Evolutionary conservation across 2,113 vertebrate species (phyloP), one percentile per base, ranked within the genome.

Genomic region (Steatornis caripensis): DNA sequence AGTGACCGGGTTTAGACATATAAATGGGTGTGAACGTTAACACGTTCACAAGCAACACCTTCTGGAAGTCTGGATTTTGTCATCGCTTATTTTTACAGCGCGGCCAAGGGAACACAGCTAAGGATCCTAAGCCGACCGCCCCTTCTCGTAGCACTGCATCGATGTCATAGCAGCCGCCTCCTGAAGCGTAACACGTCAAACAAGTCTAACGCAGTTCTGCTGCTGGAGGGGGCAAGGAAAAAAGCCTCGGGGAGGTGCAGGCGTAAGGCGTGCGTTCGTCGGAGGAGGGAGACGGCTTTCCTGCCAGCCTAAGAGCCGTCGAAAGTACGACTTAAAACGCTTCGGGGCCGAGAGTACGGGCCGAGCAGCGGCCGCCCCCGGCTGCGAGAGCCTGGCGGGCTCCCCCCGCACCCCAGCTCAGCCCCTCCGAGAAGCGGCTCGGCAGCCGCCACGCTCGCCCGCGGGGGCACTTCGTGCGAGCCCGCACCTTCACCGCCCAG

Each of bases 1-100:
- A 41, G 12, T 3, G 10, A 1, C 41, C 0, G 0, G 30, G 20
- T 5, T 66, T 32, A 26, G 64, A 10, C 13, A 2, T 3, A 8
- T 12, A 57, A 51, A 32, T 0, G 8, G 7, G 13, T 3, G 26
- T 2, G 21, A 1, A n/a, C 2, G 0, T 6, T 22, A 36, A 12
- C 26, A 7, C 8, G 6, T 22, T 70, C 54, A 26, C 2, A 27
- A 60, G 36, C 26, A 12, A 54, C 15, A 37, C 5, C 32, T 12
- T 55, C 23, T 18, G 7, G 7, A 79, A 53, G 39, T 23, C 54
- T 8, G 22, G 10, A 27, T 51, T 62, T 87, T 29, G 34, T 0
- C 1, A 11, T 1, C 19, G 13, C 14, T 36, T 24, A 8, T 22
- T 84, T 30, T 58, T 41, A 39, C 64, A 62, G 46, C 30, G 6